phyloP scores from a whole-genome alignment of 2,888 invertebrate species.

The Elaeidobius kamerunicus region DNA sequence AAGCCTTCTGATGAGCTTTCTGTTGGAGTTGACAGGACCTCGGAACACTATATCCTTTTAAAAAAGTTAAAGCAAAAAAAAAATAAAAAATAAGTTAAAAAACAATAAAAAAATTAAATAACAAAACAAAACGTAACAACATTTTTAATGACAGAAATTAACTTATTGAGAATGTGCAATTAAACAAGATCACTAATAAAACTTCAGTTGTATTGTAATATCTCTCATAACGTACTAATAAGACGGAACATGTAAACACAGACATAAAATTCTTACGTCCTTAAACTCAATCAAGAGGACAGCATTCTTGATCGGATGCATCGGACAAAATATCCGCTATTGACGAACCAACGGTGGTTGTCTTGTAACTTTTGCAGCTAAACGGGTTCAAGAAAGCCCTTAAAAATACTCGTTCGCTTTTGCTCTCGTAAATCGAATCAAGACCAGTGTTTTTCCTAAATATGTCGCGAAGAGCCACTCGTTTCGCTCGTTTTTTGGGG shows the following conservation, averaged over 20 bases:
- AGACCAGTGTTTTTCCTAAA: slow-evolving; percentile 20
- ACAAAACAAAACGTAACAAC: slow-evolving; percentile 4
- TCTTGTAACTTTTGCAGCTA: slow-evolving; percentile 23
- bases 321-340: slow-evolving; percentile 23
- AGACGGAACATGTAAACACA: too few species aligned
- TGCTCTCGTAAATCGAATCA: slow-evolving; percentile 24
- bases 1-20: slow-evolving; percentile 26
- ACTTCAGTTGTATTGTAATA: too few species aligned
- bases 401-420: slow-evolving; percentile 25
- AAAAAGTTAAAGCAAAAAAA: slow-evolving; percentile 4
- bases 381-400: slow-evolving; percentile 27
- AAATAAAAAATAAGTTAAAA: slow-evolving; percentile 4
- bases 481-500: slow-evolving; percentile 18
- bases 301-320: slow-evolving; percentile 13
- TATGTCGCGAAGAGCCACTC: slow-evolving; percentile 12
- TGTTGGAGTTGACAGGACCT: slow-evolving; percentile 28
- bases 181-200: too few species aligned
- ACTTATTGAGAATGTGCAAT: too few species aligned
- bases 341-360: slow-evolving; percentile 25
- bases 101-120: slow-evolving; percentile 5
- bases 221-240: too few species aligned
- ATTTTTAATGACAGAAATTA: background rate
- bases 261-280: background rate
- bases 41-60: slow-evolving; percentile 27
- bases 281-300: slow-evolving; percentile 16